A percentile compares a stretch with the other conserved stretches of the same genome.
phyloP scores from a whole-genome alignment of 2,888 invertebrate species.

The Phrixothrix hirtus region DNA sequence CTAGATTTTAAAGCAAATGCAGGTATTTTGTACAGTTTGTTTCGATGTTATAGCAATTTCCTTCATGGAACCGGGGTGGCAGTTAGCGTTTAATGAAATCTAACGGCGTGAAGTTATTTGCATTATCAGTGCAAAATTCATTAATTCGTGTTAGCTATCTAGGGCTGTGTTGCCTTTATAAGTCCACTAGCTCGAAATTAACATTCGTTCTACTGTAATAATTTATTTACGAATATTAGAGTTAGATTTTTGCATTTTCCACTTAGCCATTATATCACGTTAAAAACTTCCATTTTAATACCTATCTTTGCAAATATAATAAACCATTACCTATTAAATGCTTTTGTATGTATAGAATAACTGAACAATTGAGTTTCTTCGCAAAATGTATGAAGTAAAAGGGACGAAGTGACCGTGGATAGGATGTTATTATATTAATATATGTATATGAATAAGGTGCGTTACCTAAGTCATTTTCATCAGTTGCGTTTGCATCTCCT shows the following conservation, averaged over 20 bases:
- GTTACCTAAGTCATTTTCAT: too few relatives aligned
- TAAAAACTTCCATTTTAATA: not conserved
- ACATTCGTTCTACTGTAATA: conserved; percentile 32
- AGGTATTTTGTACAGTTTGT: not conserved
- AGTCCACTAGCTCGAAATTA: conserved; percentile 35
- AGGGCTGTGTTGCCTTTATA: conserved; percentile 27
- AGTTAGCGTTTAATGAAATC: conserved; percentile 15
- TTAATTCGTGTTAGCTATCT: conserved; percentile 33
- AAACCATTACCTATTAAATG: too few relatives aligned
- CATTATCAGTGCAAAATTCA: conserved; percentile 34
- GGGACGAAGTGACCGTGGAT: too few relatives aligned
- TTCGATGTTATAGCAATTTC: conserved; percentile 16
- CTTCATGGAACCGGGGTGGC: conserved; percentile 6
- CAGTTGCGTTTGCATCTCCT: too few relatives aligned
- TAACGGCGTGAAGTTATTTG: conserved; percentile 27
- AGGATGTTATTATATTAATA: too few relatives aligned
- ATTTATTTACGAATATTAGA: conserved; percentile 25
- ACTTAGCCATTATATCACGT: not conserved
- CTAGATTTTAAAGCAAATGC: not conserved
- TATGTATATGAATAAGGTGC: too few relatives aligned
- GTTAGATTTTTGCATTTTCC: not conserved
- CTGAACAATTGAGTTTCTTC: conserved; percentile 1
- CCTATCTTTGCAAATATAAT: too few relatives aligned
- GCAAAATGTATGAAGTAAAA: too few relatives aligned
- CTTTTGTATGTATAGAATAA: too few relatives aligned